Evolutionary conservation across 2,797 vertebrate species (phyloP), one percentile per base, ranked within the genome.

Genomic region (Muscicapa striata): DNA sequence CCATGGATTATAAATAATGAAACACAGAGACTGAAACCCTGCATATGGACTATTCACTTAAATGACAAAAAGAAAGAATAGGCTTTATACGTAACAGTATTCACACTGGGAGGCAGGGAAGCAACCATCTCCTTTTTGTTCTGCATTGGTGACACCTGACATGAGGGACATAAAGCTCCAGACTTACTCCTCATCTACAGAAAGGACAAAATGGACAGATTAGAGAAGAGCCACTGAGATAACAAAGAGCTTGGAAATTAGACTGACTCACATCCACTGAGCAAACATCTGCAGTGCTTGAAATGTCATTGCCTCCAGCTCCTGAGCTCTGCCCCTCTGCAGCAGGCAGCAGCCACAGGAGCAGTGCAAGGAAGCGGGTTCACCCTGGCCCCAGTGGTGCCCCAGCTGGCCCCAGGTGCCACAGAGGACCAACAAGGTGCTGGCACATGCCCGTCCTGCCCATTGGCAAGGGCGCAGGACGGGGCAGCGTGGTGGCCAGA

Each of bases 251-350:
- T 66, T 91, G 79, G 74, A 95, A 97, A 96, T 90, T 77, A 93
- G 90, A 95, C 95, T 96, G 94, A 95, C 93, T 96, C 96, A 96
- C 62, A 95, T 88, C 69, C 93, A 94, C 77, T 17, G 70, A 95
- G 67, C 88, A 87, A 95, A 95, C 90, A 94, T 86, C 93, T 93
- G 95, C 88, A 84, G 80, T 40, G 80, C 86, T 76, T 20, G 59
- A 95, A 95, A 95, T 94, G 90, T 96, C 90, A 88, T n/a, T 94
- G 95, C 94, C 80, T 96, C 80, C 73, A 63, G 83, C 90, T 90
- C 43, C 32, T 57, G 8, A 0, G 66, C 46, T 24, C 80, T 90
- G 85, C 23, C 90, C 94, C 62, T 84, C 73, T 54, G 72, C 92
- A 72, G 92, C 69, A 75, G 69, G 66, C 82, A 64, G 80, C 64